phyloP scores from a whole-genome alignment of 2,113 vertebrate genomes.

The Taxidea taxus region DNA sequence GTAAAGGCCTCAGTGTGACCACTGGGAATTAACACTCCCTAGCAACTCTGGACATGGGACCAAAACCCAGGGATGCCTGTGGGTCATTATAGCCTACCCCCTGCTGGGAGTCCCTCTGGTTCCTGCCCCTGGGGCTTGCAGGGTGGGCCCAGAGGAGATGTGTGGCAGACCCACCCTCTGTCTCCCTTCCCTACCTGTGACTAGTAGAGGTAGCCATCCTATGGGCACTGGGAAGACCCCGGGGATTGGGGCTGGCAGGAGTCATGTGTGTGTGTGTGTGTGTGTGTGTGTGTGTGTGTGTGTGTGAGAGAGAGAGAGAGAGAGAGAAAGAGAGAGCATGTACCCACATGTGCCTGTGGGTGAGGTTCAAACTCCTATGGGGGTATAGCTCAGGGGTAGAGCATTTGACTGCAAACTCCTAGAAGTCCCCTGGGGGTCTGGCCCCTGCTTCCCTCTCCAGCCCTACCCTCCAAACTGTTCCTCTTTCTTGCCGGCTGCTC shows the following conservation, averaged over 20 bases:
- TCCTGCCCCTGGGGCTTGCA: not conserved
- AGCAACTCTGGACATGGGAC: not conserved
- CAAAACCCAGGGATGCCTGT: not conserved
- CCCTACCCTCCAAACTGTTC: not conserved
- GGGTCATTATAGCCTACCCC: not conserved
- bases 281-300: too few relatives aligned
- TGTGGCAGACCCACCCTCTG: not conserved
- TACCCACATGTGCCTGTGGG: not conserved
- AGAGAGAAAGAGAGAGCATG: too few relatives aligned
- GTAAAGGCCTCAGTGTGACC: slow-evolving; percentile 81
- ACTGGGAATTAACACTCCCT: not conserved
- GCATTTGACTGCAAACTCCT: too few relatives aligned
- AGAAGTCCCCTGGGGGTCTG: not conserved
- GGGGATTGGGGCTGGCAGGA: not conserved
- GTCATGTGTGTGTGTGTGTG: not conserved
- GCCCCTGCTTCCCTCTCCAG: not conserved
- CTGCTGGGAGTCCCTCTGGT: not conserved
- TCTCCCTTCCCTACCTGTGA: not conserved
- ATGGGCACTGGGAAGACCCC: not conserved
- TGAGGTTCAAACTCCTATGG: not conserved
- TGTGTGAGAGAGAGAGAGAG: too few relatives aligned
- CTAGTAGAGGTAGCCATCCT: not conserved
- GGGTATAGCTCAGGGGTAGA: too few relatives aligned
- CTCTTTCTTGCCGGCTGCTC: not conserved
- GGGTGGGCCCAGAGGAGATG: not conserved